These are phyloP conservation scores for Chironex yamaguchii DNA, from an alignment of 30 jellyfish, hydroid and myxozoan species.

Conservation along the genomic window DNA sequence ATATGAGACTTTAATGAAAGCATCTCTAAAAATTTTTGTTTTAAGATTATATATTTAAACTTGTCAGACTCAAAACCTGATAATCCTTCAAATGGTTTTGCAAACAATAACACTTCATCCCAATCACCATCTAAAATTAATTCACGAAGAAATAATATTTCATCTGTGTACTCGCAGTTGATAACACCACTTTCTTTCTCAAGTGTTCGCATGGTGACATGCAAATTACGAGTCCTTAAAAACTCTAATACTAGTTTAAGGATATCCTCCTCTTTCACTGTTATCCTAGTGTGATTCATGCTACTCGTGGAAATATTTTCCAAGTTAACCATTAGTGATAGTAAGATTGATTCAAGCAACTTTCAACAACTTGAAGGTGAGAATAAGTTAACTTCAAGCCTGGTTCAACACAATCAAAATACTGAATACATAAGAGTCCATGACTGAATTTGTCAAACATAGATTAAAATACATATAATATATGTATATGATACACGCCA, in stretches of 20 bases:
- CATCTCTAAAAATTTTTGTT: conserved; percentile 87
- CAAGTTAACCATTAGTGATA: not conserved
- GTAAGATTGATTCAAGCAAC: too few relatives aligned
- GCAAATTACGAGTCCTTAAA: conserved; percentile 73
- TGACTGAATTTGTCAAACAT: too few relatives aligned
- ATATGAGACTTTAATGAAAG: conserved; percentile 83
- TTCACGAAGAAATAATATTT: conserved; percentile 82
- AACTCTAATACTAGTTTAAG: conserved; percentile 80
- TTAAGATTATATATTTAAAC: conserved; percentile 70
- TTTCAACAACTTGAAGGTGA: too few relatives aligned
- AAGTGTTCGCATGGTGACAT: conserved; percentile 86
- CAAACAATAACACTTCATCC: conserved; percentile 89
- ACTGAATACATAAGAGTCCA: too few relatives aligned
- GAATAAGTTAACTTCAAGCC: too few relatives aligned
- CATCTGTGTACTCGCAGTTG: conserved; percentile 87
- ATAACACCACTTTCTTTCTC: conserved; percentile 90
- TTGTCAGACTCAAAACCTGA: conserved; percentile 67
- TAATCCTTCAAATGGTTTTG: conserved; percentile 77
- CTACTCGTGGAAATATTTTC: not conserved
- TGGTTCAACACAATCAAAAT: too few relatives aligned
- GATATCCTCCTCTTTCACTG: conserved; percentile 84
- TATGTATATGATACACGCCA: too few relatives aligned
- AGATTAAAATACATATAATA: too few relatives aligned
- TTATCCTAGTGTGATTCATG: conserved; percentile 72
- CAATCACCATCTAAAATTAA: conserved; percentile 95